These are phyloP conservation scores for Silurus meridionalis DNA, from an alignment of 2,113 vertebrate species.

Conservation along the genomic window DNA sequence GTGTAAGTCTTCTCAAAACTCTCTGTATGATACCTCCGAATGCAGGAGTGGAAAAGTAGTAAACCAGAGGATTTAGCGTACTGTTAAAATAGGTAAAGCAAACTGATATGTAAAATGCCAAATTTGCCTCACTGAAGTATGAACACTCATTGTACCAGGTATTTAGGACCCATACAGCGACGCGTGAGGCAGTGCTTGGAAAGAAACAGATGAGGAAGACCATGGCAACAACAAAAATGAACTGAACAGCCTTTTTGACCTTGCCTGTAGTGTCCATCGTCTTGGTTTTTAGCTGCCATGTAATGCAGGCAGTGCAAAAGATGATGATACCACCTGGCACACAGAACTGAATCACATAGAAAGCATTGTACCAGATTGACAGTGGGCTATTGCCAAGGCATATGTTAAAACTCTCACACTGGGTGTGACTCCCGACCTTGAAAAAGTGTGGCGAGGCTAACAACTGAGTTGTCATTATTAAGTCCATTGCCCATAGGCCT, in stretches of 20 bases:
- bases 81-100: constrained; percentile 79
- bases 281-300: constrained; percentile 69
- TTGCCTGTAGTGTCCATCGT: constrained; percentile 68
- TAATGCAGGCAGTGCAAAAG: constrained; percentile 72
- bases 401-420: constrained; percentile 79
- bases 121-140: constrained; percentile 64
- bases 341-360: constrained; percentile 71
- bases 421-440: constrained; percentile 58
- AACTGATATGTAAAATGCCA: constrained; percentile 70
- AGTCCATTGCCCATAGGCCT: constrained; percentile 67
- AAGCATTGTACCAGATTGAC: constrained; percentile 71
- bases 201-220: constrained; percentile 74
- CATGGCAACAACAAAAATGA: constrained; percentile 68
- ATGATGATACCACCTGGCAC: constrained; percentile 67
- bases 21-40: constrained; percentile 68
- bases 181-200: constrained; percentile 70
- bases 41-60: constrained; percentile 75
- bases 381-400: constrained; percentile 63
- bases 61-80: constrained; percentile 74
- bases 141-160: constrained; percentile 66
- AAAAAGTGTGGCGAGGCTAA: constrained; percentile 64
- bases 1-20: constrained; percentile 59
- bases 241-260: constrained; percentile 71
- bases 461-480: constrained; percentile 67
- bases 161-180: constrained; percentile 72